Percentiles rank a stretch among this genome's conserved stretches.
Conservation (phyloP, 2,888 invertebrate genomes). For the Eutolmus rufibarbis region DNA sequence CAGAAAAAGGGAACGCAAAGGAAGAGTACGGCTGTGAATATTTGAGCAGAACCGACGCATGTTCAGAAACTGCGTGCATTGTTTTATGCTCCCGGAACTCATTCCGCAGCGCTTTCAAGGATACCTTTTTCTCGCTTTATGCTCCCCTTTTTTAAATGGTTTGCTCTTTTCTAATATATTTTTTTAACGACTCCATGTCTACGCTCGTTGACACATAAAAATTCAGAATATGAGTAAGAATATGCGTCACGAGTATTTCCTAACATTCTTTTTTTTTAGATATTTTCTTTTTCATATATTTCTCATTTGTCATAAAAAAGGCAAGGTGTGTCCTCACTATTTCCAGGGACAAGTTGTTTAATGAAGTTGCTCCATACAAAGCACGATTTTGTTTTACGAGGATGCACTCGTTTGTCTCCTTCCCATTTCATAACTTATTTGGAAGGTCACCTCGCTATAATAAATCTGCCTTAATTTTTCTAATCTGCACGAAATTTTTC, state of each 20-base stretch:
- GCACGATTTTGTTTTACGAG: neutral
- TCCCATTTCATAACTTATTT: neutral
- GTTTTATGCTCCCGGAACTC: neutral
- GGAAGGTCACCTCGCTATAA: neutral
- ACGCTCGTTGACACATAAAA: neutral
- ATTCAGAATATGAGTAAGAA: neutral
- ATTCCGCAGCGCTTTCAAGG: neutral
- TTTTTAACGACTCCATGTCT: neutral
- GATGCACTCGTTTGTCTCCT: neutral
- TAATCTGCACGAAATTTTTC: too few relatives aligned
- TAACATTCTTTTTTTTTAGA: neutral
- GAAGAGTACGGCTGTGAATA: neutral
- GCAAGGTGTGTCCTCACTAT: neutral
- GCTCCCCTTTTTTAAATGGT: neutral
- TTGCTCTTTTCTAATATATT: neutral
- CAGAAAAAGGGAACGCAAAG: neutral
- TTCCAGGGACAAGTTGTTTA: neutral
- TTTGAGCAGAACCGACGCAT: neutral
- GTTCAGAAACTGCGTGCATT: neutral
- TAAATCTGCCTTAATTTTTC: too few relatives aligned
- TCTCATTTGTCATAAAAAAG: neutral
- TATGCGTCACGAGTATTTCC: neutral
- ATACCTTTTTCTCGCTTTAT: neutral
- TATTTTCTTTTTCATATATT: neutral
- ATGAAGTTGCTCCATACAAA: neutral